These are phyloP conservation scores for Cataglyphis livida DNA, from an alignment of 2,888 invertebrate species.

Conservation along the genomic window DNA sequence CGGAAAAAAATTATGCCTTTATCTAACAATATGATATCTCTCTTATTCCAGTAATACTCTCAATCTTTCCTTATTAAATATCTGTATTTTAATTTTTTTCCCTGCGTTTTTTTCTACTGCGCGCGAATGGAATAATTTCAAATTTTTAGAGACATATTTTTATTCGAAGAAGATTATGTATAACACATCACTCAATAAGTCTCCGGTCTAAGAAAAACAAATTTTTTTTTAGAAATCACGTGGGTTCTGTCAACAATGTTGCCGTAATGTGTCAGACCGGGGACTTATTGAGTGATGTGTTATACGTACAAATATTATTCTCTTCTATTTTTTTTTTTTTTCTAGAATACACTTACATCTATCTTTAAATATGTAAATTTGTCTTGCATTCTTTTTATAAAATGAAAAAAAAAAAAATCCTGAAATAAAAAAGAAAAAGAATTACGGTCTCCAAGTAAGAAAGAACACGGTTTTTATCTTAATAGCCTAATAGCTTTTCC, in stretches of 20 bases:
- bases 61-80: conserved; percentile 24
- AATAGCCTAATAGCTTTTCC: conserved; percentile 43
- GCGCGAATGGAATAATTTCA: conserved; percentile 23
- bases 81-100: conserved; percentile 25
- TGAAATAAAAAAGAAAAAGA: conserved; percentile 24
- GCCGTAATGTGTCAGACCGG: too few relatives aligned
- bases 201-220: too few relatives aligned
- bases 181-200: too few relatives aligned
- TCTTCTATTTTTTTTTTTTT: neutral
- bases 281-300: too few relatives aligned
- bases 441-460: conserved; percentile 29
- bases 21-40: conserved; percentile 22
- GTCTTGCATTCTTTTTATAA: neutral
- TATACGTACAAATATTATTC: neutral
- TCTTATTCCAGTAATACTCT: neutral
- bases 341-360: neutral
- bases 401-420: conserved; percentile 2
- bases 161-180: neutral
- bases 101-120: neutral
- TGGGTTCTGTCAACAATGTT: too few relatives aligned
- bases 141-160: conserved; percentile 17
- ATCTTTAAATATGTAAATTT: conserved; percentile 39
- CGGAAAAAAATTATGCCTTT: neutral
- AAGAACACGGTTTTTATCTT: conserved; percentile 47
- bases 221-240: too few relatives aligned